Evolutionary conservation across 2,113 vertebrate genomes (phyloP), one percentile per base, ranked within the genome.

Genomic region (Cottus gobio): DNA sequence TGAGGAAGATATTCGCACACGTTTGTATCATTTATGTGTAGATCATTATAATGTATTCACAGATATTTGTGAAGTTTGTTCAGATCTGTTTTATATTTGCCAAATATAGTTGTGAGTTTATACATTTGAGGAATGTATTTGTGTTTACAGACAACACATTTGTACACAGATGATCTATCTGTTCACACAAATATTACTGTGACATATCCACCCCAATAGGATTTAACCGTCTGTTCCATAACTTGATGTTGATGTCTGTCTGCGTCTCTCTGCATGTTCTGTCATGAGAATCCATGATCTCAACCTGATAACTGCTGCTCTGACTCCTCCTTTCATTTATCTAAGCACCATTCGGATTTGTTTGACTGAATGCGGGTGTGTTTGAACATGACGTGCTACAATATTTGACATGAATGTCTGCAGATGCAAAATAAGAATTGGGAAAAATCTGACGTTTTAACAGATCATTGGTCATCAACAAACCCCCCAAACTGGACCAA

Each of bases 281-380:
- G 58, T 31, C 81, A 57, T 36, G 77, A 10, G 3, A 15, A 58
- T 4, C 5, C 62, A 20, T 15, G 37, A 1, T 31, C 30, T 12
- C 5, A 68, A 39, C 31, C 16, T 20, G 30, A 7, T 34, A 37
- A 39, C 37, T 9, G 42, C 24, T 56, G 26, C 56, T 28, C 2
- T 6, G 36, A 50, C 66, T 67, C 71, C 68, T 71, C 79, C 79
- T 88, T 77, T 61, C n/a, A 48, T 18, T 68, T 46, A n/a, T 28
- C 36, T 1, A 24, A 20, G 7, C 28, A 0, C 10, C 7, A 2
- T 0, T 68, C 18, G 20, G 50, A 34, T 20, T 24, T 52, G n/a
- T 37, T 30, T 50, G 24, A 56, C 28, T 37, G 7, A 8, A 42
- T 10, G 11, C 34, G 52, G 8, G 16, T 56, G 62, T 24, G 65